Percentiles rank a stretch among this genome's conserved stretches.
phyloP scores from a whole-genome alignment of 1,140 invertebrate species.

The Diabrotica virgifera region DNA sequence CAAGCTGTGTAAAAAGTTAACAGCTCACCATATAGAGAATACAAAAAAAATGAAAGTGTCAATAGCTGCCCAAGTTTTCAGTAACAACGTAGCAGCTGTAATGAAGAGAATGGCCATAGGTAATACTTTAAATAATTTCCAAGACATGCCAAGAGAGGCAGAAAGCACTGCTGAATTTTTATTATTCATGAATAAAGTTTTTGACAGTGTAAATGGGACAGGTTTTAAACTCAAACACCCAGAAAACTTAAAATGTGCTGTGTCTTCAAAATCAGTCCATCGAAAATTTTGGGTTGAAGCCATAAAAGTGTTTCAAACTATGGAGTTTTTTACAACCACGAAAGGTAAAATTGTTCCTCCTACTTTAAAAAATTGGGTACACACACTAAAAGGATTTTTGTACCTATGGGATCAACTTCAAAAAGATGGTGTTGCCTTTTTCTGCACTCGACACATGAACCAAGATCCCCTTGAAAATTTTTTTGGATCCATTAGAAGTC shows the following conservation, averaged over 20 bases:
- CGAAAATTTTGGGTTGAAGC: background rate
- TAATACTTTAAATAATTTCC: slow-evolving; percentile 1
- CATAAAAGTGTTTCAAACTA: slow-evolving; percentile 2
- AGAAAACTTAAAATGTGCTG: slow-evolving; percentile 9
- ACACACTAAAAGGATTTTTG: slow-evolving; percentile 18
- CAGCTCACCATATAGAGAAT: slow-evolving; percentile 10
- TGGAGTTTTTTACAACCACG: background rate
- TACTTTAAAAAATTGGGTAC: slow-evolving; percentile 9
- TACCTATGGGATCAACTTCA: slow-evolving; percentile 4
- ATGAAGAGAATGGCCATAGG: slow-evolving; percentile 9
- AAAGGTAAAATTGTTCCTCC: slow-evolving; percentile 12
- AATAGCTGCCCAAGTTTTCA: slow-evolving; percentile 18
- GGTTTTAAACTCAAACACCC: background rate
- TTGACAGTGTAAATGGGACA: slow-evolving; percentile 14
- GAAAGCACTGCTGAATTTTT: slow-evolving; percentile 13
- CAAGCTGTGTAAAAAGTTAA: slow-evolving; percentile 19
- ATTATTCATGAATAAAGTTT: slow-evolving; percentile 12
- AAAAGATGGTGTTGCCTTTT: slow-evolving; percentile 5
- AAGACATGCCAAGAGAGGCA: background rate
- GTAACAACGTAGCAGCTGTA: slow-evolving; percentile 17
- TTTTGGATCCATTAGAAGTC: slow-evolving; percentile 36
- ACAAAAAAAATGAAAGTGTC: slow-evolving; percentile 21
- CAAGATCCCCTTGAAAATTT: slow-evolving; percentile 42
- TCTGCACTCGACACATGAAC: slow-evolving; percentile 24
- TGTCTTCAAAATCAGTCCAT: slow-evolving; percentile 11